Conservation (phyloP, 2,888 invertebrate species). For the Euproctis similis region DNA sequence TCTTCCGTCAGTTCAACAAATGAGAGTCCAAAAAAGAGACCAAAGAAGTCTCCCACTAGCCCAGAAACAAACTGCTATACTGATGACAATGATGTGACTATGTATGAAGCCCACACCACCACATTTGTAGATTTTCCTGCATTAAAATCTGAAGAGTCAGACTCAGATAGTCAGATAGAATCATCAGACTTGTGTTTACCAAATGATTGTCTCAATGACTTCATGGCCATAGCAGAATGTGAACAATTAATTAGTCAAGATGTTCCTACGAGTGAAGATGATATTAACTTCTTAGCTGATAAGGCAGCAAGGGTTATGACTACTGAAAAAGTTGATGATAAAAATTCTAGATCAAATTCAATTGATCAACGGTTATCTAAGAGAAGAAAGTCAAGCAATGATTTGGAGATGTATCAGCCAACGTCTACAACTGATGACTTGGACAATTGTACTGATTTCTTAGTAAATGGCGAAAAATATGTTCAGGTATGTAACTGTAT, state of each 20-base stretch:
- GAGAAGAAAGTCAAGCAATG: slow-evolving; percentile 58
- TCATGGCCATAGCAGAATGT: slow-evolving; percentile 61
- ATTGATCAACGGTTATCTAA: slow-evolving; percentile 48
- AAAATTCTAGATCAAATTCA: slow-evolving; percentile 34
- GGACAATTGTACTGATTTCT: slow-evolving; percentile 49
- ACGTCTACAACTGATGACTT: slow-evolving; percentile 66
- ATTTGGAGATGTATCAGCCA: slow-evolving; percentile 65
- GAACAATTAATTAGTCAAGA: slow-evolving; percentile 43
- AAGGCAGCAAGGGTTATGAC: slow-evolving; percentile 66
- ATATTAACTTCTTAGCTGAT: slow-evolving; percentile 58
- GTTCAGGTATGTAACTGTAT: slow-evolving; percentile 42
- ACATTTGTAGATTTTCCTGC: slow-evolving; percentile 53
- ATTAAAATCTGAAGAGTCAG: slow-evolving; percentile 59
- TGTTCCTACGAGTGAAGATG: slow-evolving; percentile 49
- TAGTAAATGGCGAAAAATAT: slow-evolving; percentile 56
- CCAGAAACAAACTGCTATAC: slow-evolving; percentile 37
- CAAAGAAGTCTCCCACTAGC: slow-evolving; percentile 45
- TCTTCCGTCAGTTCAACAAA: slow-evolving; percentile 49
- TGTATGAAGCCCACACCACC: slow-evolving; percentile 70
- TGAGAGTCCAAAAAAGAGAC: slow-evolving; percentile 58
- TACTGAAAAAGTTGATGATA: slow-evolving; percentile 46
- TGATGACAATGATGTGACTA: slow-evolving; percentile 63
- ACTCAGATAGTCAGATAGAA: slow-evolving; percentile 58
- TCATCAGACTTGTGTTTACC: slow-evolving; percentile 62
- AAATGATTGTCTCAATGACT: slow-evolving; percentile 64